These are phyloP conservation scores for Prionailurus bengalensis DNA, from an alignment of 2,113 vertebrate species.

Conservation along the genomic window DNA sequence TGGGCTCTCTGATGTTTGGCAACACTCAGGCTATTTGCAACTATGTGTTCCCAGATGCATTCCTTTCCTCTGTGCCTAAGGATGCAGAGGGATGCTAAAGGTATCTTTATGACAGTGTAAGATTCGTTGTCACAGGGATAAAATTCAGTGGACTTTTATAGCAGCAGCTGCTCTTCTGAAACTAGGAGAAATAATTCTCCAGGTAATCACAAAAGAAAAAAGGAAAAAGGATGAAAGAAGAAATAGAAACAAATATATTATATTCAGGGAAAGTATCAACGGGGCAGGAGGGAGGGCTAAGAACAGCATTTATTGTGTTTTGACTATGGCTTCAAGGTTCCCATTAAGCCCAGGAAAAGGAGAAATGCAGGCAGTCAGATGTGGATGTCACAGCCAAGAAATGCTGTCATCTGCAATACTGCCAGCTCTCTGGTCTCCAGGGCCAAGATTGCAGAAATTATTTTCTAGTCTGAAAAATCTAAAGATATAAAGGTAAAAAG, in stretches of 20 bases:
- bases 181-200: constrained; percentile 65
- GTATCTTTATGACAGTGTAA: constrained; percentile 65
- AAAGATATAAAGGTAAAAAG: constrained; percentile 62
- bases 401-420: constrained; percentile 63
- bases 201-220: constrained; percentile 73
- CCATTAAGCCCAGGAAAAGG: constrained; percentile 43
- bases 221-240: constrained; percentile 59
- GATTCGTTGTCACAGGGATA: constrained; percentile 66
- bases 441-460: constrained; percentile 57
- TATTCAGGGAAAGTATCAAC: constrained; percentile 49
- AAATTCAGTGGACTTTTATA: constrained; percentile 74
- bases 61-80: constrained; percentile 4
- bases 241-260: constrained; percentile 72
- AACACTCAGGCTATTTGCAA: constrained; percentile 5
- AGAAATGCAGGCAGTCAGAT: constrained; percentile 61
- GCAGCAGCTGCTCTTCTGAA: constrained; percentile 65
- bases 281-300: not conserved
- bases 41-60: not conserved
- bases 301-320: not conserved
- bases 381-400: constrained; percentile 74
- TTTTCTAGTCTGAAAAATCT: constrained; percentile 70
- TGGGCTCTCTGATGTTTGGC: not conserved
- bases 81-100: constrained; percentile 28
- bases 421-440: constrained; percentile 66
- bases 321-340: constrained; percentile 75